Conservation (phyloP, 2,797 vertebrate species). For the Eidolon dupreanum region DNA sequence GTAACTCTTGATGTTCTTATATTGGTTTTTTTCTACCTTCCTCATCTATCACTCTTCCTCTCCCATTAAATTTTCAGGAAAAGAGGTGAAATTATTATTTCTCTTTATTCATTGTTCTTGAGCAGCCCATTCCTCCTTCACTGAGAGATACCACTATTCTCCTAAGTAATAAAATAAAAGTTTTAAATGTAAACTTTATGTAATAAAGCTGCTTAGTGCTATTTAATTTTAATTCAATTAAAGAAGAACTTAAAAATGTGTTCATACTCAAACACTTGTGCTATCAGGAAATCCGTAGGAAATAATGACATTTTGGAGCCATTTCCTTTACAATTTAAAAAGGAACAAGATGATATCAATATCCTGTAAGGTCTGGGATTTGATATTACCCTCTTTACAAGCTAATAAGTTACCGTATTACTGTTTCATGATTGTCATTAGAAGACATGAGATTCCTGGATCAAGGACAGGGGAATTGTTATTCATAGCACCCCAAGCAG, state of each 20-base stretch:
- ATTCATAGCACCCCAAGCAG: background rate
- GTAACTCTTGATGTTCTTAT: background rate
- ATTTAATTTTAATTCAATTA: slow-evolving; percentile 6
- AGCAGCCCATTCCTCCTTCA: background rate
- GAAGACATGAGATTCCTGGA: background rate
- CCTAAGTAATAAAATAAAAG: background rate
- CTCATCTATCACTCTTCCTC: background rate
- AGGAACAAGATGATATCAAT: background rate
- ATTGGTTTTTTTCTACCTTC: background rate
- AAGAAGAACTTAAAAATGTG: background rate
- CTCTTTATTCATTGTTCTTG: background rate
- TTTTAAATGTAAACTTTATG: background rate
- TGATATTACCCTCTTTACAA: background rate
- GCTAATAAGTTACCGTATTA: background rate
- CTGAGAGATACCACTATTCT: background rate
- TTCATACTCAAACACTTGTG: background rate
- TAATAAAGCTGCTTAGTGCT: background rate
- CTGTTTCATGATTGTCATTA: background rate
- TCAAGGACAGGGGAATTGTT: background rate
- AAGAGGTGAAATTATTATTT: background rate
- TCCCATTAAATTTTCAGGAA: background rate
- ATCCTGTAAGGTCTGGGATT: background rate
- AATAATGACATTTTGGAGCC: background rate
- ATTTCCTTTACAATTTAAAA: background rate
- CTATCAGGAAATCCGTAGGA: background rate